These are phyloP conservation scores for Ciona savignyi DNA, from an alignment of 23 tunicate species.

Conservation along the genomic window DNA sequence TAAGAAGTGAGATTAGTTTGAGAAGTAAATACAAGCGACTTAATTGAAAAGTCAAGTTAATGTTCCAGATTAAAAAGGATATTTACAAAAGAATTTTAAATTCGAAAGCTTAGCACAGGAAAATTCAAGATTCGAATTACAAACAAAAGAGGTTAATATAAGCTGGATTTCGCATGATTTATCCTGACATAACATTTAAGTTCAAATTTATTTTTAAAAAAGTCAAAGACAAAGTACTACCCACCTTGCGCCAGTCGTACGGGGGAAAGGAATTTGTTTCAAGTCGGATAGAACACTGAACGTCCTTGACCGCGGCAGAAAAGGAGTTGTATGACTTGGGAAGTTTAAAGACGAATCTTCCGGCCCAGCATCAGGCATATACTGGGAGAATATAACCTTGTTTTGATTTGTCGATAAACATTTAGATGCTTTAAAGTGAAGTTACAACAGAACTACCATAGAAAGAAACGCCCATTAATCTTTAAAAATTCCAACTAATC, in stretches of 20 bases:
- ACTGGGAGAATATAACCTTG: neutral
- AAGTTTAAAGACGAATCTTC: neutral
- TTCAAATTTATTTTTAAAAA: neutral
- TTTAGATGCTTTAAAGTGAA: neutral
- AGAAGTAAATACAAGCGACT: neutral
- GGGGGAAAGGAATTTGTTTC: slow-evolving; percentile 52
- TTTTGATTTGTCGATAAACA: neutral
- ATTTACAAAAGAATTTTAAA: neutral
- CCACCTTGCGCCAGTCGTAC: slow-evolving; percentile 87
- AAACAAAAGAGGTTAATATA: neutral
- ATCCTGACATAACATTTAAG: neutral
- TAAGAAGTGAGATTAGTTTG: no score
- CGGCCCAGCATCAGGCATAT: neutral
- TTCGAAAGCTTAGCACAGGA: no score
- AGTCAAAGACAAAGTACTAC: neutral
- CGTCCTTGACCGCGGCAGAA: neutral
- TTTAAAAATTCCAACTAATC: no score
- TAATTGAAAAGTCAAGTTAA: neutral
- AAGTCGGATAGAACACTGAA: neutral
- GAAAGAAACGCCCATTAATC: no score
- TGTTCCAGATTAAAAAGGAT: neutral
- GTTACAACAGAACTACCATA: no score
- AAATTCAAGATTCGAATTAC: no score
- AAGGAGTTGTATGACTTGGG: neutral
- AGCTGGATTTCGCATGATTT: neutral